Evolutionary conservation across 2,113 vertebrate genomes (phyloP).

Genomic region (Daubentonia madagascariensis): DNA sequence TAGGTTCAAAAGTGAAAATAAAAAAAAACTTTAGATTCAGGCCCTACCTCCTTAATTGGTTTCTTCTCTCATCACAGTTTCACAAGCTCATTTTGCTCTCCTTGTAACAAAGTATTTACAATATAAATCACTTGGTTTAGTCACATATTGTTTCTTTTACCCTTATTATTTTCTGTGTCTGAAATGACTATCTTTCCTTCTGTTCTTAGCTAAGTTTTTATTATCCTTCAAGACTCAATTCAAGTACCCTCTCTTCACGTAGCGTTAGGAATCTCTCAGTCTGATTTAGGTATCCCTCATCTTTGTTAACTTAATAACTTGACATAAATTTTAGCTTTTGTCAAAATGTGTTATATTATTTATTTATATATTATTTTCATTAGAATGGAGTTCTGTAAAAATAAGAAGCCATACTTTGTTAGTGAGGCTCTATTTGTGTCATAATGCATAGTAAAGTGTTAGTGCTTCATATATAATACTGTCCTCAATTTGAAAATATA

Average conservation of each 20-base stretch:
- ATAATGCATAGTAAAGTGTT: background rate
- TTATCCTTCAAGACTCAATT: background rate
- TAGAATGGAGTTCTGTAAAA: background rate
- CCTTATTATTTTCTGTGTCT: background rate
- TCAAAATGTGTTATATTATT: background rate
- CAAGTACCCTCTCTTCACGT: background rate
- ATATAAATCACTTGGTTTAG: background rate
- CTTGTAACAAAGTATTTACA: background rate
- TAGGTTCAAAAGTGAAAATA: background rate
- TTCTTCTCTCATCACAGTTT: background rate
- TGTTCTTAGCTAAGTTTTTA: background rate
- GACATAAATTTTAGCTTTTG: background rate
- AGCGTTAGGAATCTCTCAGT: background rate
- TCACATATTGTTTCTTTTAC: background rate
- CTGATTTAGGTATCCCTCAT: background rate
- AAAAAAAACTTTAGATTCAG: background rate
- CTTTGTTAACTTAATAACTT: constrained; percentile 6
- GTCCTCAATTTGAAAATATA: background rate
- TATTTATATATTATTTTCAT: background rate
- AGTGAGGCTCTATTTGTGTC: background rate
- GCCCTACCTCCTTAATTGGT: background rate
- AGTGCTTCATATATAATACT: background rate
- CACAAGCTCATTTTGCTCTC: background rate
- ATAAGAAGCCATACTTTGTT: background rate
- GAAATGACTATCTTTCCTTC: background rate